Evolutionary conservation across 2,797 vertebrate species (phyloP).

Genomic region (Cottoperca gobio): DNA sequence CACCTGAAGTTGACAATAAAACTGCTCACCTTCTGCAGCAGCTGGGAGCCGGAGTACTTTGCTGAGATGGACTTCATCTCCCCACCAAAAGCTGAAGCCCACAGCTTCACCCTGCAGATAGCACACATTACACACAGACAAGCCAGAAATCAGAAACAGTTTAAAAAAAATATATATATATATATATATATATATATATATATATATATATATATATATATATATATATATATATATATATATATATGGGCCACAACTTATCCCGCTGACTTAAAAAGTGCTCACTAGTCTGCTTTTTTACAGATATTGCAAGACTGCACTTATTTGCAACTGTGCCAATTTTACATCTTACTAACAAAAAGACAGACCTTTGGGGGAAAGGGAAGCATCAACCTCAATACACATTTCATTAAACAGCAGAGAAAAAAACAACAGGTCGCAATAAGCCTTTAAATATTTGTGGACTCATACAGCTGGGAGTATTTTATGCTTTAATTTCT

Average conservation of each 20-base stretch:
- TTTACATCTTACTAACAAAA: neutral
- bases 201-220: too few relatives aligned
- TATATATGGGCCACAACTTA: neutral
- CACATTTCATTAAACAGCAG: too few relatives aligned
- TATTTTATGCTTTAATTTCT: neutral
- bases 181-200: too few relatives aligned
- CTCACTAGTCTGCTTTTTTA: neutral
- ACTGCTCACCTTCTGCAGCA: conserved; percentile 95
- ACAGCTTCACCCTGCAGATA: conserved; percentile 93
- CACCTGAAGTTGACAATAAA: conserved; percentile 11
- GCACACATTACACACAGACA: conserved; percentile 14
- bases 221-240: too few relatives aligned
- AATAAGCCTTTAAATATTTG: neutral
- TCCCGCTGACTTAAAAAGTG: neutral
- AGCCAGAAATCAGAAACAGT: neutral
- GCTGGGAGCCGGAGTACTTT: conserved; percentile 98
- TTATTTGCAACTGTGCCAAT: neutral
- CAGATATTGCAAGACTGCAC: neutral
- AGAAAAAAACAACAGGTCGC: neutral
- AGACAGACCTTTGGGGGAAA: too few relatives aligned
- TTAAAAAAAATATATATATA: too few relatives aligned
- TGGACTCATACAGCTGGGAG: neutral
- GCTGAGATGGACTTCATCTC: conserved; percentile 99
- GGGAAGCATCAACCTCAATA: too few relatives aligned
- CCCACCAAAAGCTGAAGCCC: conserved; percentile 98